phyloP scores from a whole-genome alignment of 2,113 vertebrate genomes.

The Chrysemys picta region DNA sequence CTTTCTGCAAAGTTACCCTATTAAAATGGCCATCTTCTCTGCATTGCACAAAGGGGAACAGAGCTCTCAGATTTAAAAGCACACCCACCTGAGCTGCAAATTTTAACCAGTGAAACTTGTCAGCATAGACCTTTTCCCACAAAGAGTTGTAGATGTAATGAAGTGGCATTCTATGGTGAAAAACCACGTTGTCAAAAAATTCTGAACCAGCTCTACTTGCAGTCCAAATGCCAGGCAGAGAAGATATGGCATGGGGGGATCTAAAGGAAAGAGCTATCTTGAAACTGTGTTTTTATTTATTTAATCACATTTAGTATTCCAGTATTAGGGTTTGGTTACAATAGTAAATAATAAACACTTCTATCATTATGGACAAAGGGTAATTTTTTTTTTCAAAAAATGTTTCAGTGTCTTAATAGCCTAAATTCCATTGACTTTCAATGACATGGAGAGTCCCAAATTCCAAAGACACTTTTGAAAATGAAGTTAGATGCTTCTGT shows the following conservation, averaged over 20 bases:
- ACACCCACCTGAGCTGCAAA: neutral
- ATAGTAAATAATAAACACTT: neutral
- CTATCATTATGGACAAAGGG: neutral
- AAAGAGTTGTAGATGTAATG: neutral
- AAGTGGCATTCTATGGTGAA: neutral
- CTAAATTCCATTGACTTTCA: neutral
- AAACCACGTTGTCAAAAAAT: neutral
- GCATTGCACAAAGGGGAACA: neutral
- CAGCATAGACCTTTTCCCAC: neutral
- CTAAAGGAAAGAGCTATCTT: neutral
- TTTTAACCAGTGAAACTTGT: neutral
- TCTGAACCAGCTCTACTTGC: neutral
- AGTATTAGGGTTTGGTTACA: neutral
- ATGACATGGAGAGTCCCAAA: neutral
- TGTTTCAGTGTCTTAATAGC: neutral
- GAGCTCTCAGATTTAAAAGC: neutral
- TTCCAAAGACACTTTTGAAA: neutral
- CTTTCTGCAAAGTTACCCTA: rapidly evolving
- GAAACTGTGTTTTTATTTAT: neutral
- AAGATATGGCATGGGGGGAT: neutral
- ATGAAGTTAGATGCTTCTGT: neutral
- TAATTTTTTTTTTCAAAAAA: neutral
- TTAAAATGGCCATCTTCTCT: neutral
- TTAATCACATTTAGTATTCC: neutral
- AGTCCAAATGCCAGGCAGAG: neutral